Base-by-base conservation (phyloP, 2,113 vertebrate genomes). In the Columba janthina region DNA sequence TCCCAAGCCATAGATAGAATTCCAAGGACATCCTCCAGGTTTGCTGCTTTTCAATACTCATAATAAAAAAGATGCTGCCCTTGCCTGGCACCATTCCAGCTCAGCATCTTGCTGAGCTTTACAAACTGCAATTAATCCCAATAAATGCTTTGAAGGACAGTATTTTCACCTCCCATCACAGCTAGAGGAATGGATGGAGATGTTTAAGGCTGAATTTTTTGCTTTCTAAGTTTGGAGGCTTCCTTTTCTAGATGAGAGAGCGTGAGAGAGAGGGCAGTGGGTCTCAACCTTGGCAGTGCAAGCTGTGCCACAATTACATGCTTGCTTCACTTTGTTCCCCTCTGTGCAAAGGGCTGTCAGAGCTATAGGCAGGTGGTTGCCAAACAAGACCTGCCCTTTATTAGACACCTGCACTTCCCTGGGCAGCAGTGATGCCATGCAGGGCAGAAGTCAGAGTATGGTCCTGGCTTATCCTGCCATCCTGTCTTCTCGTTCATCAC, bases 41-140 rank as follows among this genome's bases (percentile, higher is more conserved):
- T 91, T 79, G 36, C 66, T 80, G n/a, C 40, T 85, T 72, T 93
- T 90, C 73, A 75, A 20, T 18, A 4, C 21, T 64, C 1, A 1
- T 93, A 94, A 88, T 88, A 53, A 82, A 91, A 86, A 67, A 94
- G 44, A 58, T 88, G 83, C 74, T 72, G 69, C 32, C 74, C 32
- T 95, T 92, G 69, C 54, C 57, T 87, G 93, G 92, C 72, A 46
- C n/a, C 8, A 5, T 87, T 86, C 89, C 96, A 78, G 22, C 60
- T 57, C 19, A 87, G 73, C 69, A 76, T 75, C 83, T 81, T 88
- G 82, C 92, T 95, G 88, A 88, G 88, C 64, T 94, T 74, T 90
- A 65, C 80, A 90, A 66, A 72, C 65, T 85, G 61, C 50, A 84
- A 72, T 84, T 91, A 93, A 88, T 89, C 61, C 31, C 53, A 79